Percentiles rank a stretch among this genome's conserved stretches.
phyloP scores from a whole-genome alignment of 2,888 invertebrate species.

The Gandaritis pyraliata region DNA sequence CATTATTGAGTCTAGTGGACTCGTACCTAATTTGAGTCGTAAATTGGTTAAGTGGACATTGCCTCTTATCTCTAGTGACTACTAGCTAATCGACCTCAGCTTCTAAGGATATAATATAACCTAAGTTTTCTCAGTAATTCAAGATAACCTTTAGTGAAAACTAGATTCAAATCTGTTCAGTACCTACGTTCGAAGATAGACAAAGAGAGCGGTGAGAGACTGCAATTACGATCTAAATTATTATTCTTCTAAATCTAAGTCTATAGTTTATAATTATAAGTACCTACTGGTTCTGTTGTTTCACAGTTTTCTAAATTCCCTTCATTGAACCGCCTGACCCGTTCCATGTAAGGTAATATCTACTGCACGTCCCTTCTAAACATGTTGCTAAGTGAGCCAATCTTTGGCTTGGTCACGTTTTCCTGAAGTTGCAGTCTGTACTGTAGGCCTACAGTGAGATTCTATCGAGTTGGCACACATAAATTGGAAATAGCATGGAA shows the following conservation, averaged over 20 bases:
- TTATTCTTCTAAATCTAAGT: no score
- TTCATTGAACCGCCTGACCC: constrained; percentile 42
- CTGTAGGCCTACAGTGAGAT: constrained; percentile 7
- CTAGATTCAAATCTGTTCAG: not conserved
- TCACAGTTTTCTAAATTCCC: constrained; percentile 14
- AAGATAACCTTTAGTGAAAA: not conserved
- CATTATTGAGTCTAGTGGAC: constrained; percentile 27
- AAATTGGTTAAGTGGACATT: constrained; percentile 53
- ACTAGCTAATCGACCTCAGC: not conserved
- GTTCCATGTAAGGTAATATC: constrained; percentile 42
- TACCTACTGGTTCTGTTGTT: not conserved
- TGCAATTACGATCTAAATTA: no score
- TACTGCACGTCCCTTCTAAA: constrained; percentile 26
- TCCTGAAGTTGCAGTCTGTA: constrained; percentile 26
- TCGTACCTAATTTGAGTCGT: constrained; percentile 34
- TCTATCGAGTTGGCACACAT: no score
- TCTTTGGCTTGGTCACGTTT: constrained; percentile 39
- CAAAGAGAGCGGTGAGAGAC: not conserved
- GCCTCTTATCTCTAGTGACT: constrained; percentile 41
- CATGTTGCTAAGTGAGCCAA: constrained; percentile 23
- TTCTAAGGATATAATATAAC: not conserved
- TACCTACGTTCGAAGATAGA: not conserved
- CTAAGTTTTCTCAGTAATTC: not conserved
- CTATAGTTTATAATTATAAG: no score
- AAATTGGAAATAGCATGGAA: no score